Conservation (phyloP, 2,888 invertebrate genomes). For the Cotesia congregata region DNA sequence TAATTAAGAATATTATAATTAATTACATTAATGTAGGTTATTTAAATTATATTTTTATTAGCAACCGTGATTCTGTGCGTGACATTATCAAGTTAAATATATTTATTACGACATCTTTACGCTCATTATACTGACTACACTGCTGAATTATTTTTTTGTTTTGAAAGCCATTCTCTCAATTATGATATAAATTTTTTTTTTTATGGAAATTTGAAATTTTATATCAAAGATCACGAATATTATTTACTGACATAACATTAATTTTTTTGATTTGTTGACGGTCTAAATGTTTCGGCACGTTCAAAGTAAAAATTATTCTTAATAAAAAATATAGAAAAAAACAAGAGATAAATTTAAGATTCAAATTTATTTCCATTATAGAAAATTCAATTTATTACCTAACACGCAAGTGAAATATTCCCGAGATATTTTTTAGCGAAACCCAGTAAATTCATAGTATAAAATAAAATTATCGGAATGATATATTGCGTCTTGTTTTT, state of each 20-base stretch:
- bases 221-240: background rate
- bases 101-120: no score
- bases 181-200: background rate
- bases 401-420: background rate
- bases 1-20: no score
- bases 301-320: background rate
- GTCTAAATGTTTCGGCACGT: background rate
- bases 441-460: background rate
- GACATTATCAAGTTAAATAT: no score
- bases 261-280: background rate
- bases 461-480: no score
- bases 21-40: no score
- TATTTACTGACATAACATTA: background rate
- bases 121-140: no score
- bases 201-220: background rate
- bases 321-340: background rate
- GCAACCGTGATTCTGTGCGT: no score
- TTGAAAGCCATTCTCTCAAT: no score
- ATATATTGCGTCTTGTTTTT: no score
- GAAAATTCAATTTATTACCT: background rate
- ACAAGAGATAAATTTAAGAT: background rate
- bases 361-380: background rate
- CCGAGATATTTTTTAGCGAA: background rate
- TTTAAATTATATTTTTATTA: no score
- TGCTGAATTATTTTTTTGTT: no score